Evolutionary conservation across 2,888 invertebrate species (phyloP), one percentile per base, ranked within the genome.

Genomic region (Parthenolecanium corni): DNA sequence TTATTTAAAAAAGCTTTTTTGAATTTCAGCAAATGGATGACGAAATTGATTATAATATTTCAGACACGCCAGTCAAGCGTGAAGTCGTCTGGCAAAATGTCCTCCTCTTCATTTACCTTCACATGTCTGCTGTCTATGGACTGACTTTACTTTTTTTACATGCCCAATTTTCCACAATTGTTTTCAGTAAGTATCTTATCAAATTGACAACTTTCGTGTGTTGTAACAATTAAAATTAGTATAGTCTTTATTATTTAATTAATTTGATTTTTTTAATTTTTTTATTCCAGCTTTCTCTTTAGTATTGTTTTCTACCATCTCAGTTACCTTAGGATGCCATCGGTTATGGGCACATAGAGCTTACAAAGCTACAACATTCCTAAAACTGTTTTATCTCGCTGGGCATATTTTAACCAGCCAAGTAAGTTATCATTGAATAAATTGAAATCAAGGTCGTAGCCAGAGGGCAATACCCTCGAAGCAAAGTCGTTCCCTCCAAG

Each of bases 241-340:
- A 23, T 31, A 23, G 5, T 24, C 20, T 25, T 18, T 20, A 2
- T 3, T 44, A 40, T 44, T 16, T 18, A 44, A 18, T 2, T 14
- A 16, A 14, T 20, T 20, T 44, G 6, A 23, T 9, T 21, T 16
- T 18, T 52, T 31, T 20, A 4, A n/a, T 23, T 46, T 21, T 53
- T 53, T 52, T 64, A 65, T 76, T 78, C 51, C 74, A 91, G 91
- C 83, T 66, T 38, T 81, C 0, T 64, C 80, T 0, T 72, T 89
- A 62, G 80, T 82, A 58, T 71, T 80, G 1, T 70, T 85, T 21
- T 83, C 83, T 3, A 79, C 81, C 4, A 71, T 94, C 67, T 93
- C 94, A 2, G 82, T 89, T 24, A 93, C 94, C 0, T 86, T 89
- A 1, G 96, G 96, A 0, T 87, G 91, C 0, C 97, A 97, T 73